A percentile compares a stretch with the other conserved stretches of the same genome.
These are phyloP conservation scores for Augochlora pura DNA, from an alignment of 1,140 invertebrate genomes.

Conservation along the genomic window DNA sequence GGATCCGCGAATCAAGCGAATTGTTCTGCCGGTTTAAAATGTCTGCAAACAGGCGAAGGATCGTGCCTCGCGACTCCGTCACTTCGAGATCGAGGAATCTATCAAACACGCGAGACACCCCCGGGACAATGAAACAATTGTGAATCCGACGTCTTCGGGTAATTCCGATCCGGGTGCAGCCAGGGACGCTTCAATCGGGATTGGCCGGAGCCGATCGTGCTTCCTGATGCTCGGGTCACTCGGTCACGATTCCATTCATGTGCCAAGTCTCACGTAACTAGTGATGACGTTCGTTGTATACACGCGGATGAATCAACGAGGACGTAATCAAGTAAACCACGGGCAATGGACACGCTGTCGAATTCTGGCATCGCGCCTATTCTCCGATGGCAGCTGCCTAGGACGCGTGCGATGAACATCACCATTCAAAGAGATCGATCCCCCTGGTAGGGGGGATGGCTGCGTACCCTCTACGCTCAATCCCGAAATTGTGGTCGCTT, in stretches of 20 bases:
- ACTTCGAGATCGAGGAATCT: neutral
- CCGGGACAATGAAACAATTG: slow-evolving; percentile 42
- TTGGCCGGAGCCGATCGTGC: slow-evolving; percentile 41
- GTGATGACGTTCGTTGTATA: slow-evolving; percentile 55
- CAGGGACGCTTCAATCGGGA: slow-evolving; percentile 14
- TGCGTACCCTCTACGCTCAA: neutral
- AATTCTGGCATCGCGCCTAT: slow-evolving; percentile 31
- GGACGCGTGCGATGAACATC: slow-evolving; percentile 42
- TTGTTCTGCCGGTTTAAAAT: neutral
- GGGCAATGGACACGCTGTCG: slow-evolving; percentile 53
- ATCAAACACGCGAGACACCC: slow-evolving; percentile 13
- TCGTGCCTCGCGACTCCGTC: neutral
- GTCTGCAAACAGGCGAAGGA: neutral
- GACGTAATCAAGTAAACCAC: slow-evolving; percentile 48
- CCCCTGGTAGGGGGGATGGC: neutral
- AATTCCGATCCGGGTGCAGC: slow-evolving; percentile 31
- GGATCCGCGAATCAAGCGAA: too few relatives aligned
- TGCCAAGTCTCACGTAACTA: slow-evolving; percentile 51
- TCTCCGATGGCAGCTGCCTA: neutral
- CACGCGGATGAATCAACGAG: slow-evolving; percentile 54
- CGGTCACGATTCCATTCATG: slow-evolving; percentile 49
- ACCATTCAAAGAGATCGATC: slow-evolving; percentile 34
- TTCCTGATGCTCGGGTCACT: slow-evolving; percentile 36
- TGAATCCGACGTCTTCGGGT: slow-evolving; percentile 41
- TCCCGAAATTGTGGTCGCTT: neutral